Evolutionary conservation across 2,797 vertebrate genomes (phyloP), one percentile per base, ranked within the genome.

Genomic region (Acanthurus lineatus): DNA sequence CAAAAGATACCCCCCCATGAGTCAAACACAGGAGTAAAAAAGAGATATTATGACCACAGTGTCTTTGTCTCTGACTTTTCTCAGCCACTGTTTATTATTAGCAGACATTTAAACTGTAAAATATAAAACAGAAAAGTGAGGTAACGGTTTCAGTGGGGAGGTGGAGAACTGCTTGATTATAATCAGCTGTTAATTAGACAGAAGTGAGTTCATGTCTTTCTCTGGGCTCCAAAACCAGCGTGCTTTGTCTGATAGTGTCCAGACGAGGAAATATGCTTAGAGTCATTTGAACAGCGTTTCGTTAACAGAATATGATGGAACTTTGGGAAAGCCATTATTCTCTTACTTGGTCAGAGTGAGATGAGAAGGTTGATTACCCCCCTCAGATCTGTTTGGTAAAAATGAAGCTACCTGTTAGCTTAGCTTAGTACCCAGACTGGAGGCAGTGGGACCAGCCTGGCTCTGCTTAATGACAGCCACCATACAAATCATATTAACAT

Each of bases 1-100:
- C 67, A 65, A 82, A 79, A 69, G 40, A 83, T 51, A 57, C 28
- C 28, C 25, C 45, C 73, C 69, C 76, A 73, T 2, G 5, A 52
- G 42, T 76, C 45, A 64, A 75, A 56, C 15, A 28, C 25, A 58
- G 28, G 11, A 45, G 20, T 71, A 32, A 32, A 32, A 60, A 12
- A 48, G 6, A 81, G 20, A 75, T 77, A n/a, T 19, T 72, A 20
- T 25, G 9, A 54, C 49, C 19, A 12, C 14, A 51, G 14, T 22
- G 35, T 32, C 10, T 70, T 72, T 73, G 60, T 61, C 53, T 15
- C 47, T 25, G 49, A 59, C 52, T 47, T 44, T 62, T 51, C 44
- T 65, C 19, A 38, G 22, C 16, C 8, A 32, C 17, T 4, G 12
- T 42, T 67, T 73, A 47, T 58, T 28, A 38, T 54, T 10, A 45